A percentile compares a stretch with the other conserved stretches of the same genome.
These are phyloP conservation scores for Orthonychiurus folsomi DNA, from an alignment of 2,888 invertebrate genomes.

Conservation along the genomic window DNA sequence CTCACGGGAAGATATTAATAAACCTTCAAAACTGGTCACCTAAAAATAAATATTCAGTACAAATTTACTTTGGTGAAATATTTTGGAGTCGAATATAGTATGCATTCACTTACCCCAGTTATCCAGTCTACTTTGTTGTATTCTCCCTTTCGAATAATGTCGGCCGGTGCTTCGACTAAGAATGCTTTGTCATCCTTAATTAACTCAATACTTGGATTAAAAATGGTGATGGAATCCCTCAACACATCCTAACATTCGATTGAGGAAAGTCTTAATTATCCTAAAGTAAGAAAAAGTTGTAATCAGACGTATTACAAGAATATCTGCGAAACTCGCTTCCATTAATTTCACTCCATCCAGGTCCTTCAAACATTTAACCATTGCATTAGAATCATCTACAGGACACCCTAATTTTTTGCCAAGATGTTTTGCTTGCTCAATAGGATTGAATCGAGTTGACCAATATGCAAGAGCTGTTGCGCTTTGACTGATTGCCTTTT, in stretches of 20 bases:
- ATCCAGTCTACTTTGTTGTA: neutral
- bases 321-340: neutral
- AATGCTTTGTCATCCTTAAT: neutral
- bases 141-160: neutral
- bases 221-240: neutral
- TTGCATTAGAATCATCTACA: slow-evolving; percentile 1
- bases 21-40: too few relatives aligned
- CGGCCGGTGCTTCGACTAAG: neutral
- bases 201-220: neutral
- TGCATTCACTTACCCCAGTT: neutral
- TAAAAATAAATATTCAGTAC: too few relatives aligned
- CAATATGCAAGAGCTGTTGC: slow-evolving; percentile 31
- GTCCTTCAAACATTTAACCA: slow-evolving; percentile 26
- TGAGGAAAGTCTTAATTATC: neutral
- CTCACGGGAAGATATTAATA: too few relatives aligned
- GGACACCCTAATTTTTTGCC: slow-evolving; percentile 26
- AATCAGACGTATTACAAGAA: neutral
- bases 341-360: slow-evolving; percentile 19
- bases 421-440: slow-evolving; percentile 19
- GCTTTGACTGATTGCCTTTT: slow-evolving; percentile 28
- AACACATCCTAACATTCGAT: slow-evolving; percentile 33
- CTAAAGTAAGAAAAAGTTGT: neutral
- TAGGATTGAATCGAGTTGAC: slow-evolving; percentile 24
- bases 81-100: slow-evolving; percentile 22
- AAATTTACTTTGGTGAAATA: slow-evolving; percentile 23